Conservation (phyloP, 2,113 vertebrate genomes). For the Gambusia holbrooki region DNA sequence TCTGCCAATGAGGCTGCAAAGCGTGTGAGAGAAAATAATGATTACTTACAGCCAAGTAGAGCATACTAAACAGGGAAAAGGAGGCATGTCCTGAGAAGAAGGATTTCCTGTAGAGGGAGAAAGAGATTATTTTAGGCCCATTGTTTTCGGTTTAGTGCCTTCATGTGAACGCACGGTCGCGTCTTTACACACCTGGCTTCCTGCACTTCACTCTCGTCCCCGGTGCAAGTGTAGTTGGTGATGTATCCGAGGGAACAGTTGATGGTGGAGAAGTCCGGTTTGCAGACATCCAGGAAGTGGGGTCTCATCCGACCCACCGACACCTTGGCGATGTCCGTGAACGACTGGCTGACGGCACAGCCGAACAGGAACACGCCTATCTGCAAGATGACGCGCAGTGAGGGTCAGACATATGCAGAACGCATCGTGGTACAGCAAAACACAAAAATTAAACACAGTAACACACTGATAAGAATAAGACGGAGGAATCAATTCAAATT, state of each 20-base stretch:
- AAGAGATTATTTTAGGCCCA: constrained; percentile 3
- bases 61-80: constrained; percentile 98
- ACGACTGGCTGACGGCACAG: constrained; percentile 96
- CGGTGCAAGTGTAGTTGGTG: constrained; percentile 87
- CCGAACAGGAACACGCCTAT: constrained; percentile 96
- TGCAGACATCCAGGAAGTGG: constrained; percentile 91
- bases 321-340: constrained; percentile 99
- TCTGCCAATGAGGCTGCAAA: constrained; percentile 16
- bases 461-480: background rate
- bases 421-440: background rate
- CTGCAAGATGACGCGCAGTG: constrained; percentile 54
- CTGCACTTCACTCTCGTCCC: constrained; percentile 84
- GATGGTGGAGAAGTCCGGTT: constrained; percentile 86
- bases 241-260: constrained; percentile 92
- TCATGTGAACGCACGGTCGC: background rate
- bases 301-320: constrained; percentile 96
- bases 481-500: too few relatives aligned
- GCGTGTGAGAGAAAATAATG: constrained; percentile 8
- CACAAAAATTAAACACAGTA: background rate
- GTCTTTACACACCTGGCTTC: constrained; percentile 88
- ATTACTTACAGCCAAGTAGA: constrained; percentile 96
- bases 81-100: constrained; percentile 99
- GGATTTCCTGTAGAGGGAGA: constrained; percentile 86
- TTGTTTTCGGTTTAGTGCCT: background rate
- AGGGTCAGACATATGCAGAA: background rate